These are phyloP conservation scores for Aphyosemion australe DNA, from an alignment of 2,113 vertebrate genomes.

Conservation along the genomic window DNA sequence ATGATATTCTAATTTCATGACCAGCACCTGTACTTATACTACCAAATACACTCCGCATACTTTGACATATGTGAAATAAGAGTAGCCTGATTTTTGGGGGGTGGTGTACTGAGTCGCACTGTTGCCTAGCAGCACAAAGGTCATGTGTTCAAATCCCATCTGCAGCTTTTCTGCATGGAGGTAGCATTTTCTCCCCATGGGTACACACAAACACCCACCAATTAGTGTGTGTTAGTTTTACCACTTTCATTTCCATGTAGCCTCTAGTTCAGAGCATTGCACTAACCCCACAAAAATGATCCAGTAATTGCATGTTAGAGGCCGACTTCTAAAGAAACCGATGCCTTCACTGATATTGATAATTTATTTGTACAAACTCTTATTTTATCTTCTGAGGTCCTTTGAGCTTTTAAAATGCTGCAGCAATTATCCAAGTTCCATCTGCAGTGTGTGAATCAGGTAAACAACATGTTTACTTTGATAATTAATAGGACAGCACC, in stretches of 20 bases:
- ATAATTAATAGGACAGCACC: neutral
- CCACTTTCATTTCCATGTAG: neutral
- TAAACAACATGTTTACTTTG: neutral
- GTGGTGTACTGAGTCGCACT: too few species aligned
- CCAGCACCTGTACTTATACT: too few species aligned
- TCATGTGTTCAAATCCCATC: too few species aligned
- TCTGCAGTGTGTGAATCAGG: neutral
- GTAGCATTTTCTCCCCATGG: too few species aligned
- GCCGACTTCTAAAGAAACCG: neutral
- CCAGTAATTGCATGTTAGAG: slow-evolving; percentile 1
- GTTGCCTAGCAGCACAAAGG: too few species aligned
- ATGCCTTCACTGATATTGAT: neutral
- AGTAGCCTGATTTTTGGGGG: too few species aligned
- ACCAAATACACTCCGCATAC: too few species aligned
- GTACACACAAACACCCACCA: neutral
- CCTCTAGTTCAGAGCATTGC: neutral
- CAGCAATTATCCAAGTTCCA: neutral
- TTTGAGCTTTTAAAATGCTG: slow-evolving; percentile 13
- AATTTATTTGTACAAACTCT: slow-evolving; percentile 4
- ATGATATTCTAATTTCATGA: too few species aligned
- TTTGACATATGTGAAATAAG: too few species aligned
- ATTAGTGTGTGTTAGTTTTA: slow-evolving; percentile 6
- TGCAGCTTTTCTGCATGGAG: too few species aligned
- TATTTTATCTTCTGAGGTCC: neutral
- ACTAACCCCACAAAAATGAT: neutral